phyloP scores from a whole-genome alignment of 2,797 vertebrate genomes.

The Galagoides demidoff region DNA sequence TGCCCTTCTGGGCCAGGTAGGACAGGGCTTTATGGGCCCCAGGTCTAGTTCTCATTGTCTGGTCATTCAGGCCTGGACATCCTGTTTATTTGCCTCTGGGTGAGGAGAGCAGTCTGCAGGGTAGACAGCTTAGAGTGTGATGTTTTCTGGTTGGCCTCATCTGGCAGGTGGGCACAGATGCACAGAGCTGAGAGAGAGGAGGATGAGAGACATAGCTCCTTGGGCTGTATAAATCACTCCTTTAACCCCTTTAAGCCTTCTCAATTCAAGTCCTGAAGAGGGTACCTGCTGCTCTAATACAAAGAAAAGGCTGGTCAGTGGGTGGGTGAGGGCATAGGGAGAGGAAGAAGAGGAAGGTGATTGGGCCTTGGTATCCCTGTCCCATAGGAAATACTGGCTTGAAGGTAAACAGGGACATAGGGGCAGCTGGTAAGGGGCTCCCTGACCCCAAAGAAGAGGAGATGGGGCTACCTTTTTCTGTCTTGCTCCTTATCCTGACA shows the following conservation, averaged over 20 bases:
- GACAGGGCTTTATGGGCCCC: neutral
- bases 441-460: neutral
- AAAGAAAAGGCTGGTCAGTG: neutral
- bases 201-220: neutral
- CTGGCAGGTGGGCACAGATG: neutral
- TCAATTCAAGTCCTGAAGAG: neutral
- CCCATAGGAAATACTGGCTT: neutral
- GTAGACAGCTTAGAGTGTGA: neutral
- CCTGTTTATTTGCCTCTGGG: neutral
- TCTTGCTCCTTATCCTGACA: neutral
- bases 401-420: neutral
- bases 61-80: neutral
- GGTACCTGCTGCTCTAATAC: neutral
- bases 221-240: neutral
- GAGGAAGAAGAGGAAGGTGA: neutral
- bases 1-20: neutral
- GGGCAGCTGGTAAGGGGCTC: neutral
- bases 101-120: neutral
- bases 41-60: neutral
- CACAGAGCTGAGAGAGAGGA: neutral
- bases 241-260: neutral
- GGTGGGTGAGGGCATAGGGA: fast-evolving
- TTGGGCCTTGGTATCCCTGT: neutral
- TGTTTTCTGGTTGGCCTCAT: neutral
- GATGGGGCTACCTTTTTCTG: neutral